phyloP scores from a whole-genome alignment of 2,113 vertebrate species.

The Erythrocercus mccallii region DNA sequence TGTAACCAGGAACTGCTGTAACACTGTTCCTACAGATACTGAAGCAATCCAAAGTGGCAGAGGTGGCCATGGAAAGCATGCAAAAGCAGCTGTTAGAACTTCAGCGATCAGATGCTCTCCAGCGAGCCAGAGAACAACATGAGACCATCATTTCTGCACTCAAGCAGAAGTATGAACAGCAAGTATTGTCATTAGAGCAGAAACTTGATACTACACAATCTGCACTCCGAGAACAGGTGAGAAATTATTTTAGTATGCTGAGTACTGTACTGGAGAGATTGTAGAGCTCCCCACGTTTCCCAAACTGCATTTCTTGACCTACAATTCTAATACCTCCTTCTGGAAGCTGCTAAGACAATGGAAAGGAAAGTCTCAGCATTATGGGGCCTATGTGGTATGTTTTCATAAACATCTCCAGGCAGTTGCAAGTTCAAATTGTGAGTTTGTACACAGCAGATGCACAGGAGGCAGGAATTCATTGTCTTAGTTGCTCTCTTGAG shows the following conservation, averaged over 20 bases:
- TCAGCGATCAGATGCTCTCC: slow-evolving; percentile 85
- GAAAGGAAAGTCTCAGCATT: neutral
- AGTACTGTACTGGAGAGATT: neutral
- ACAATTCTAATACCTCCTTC: neutral
- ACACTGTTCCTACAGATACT: slow-evolving; percentile 69
- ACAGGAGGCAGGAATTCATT: neutral
- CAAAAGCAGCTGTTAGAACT: slow-evolving; percentile 91
- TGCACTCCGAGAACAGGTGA: slow-evolving; percentile 85
- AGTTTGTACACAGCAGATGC: neutral
- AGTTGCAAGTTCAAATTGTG: neutral
- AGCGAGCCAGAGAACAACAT: slow-evolving; percentile 84
- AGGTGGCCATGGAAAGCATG: slow-evolving; percentile 88
- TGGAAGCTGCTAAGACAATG: neutral
- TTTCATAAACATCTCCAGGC: neutral
- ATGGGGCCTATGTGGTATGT: neutral
- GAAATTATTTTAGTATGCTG: neutral
- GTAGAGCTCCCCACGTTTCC: neutral
- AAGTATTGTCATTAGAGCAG: slow-evolving; percentile 78
- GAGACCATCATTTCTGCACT: slow-evolving; percentile 78
- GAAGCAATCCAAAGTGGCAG: slow-evolving; percentile 83
- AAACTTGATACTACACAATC: slow-evolving; percentile 75
- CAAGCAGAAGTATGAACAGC: slow-evolving; percentile 84
- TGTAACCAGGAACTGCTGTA: neutral
- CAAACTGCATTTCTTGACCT: neutral
- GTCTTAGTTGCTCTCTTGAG: neutral